Percentiles rank a stretch among this genome's conserved stretches.
Conservation (phyloP, 2,888 invertebrate species). For the Bursaphelenchus okinawaensis region DNA sequence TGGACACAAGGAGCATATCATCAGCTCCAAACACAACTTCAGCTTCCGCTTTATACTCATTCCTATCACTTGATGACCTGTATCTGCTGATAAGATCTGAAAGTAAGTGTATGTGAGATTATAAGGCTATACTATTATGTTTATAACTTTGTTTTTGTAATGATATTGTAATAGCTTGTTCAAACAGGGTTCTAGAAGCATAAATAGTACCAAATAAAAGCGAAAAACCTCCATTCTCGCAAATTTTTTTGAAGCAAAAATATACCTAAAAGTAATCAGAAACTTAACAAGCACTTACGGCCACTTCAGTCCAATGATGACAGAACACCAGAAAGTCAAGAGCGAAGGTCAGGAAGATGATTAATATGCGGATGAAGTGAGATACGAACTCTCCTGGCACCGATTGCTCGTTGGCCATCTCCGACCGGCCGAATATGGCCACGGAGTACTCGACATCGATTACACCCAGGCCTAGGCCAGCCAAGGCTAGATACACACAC, state of each 20-base stretch:
- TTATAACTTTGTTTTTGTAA: too few relatives aligned
- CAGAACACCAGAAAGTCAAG: slow-evolving; percentile 96
- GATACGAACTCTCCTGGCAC: slow-evolving; percentile 19
- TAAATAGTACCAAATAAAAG: too few relatives aligned
- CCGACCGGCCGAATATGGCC: background rate
- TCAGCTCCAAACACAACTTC: slow-evolving; percentile 70
- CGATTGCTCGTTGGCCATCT: background rate
- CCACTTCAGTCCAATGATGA: slow-evolving; percentile 99
- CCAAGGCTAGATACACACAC: slow-evolving; percentile 35
- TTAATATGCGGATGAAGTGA: slow-evolving; percentile 28
- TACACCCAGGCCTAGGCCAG: slow-evolving; percentile 42
- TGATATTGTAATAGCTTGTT: too few relatives aligned
- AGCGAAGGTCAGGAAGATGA: slow-evolving; percentile 83
- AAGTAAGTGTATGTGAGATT: too few relatives aligned
- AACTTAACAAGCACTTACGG: too few relatives aligned
- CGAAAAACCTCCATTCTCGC: too few relatives aligned
- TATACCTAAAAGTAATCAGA: too few relatives aligned
- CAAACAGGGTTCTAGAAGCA: too few relatives aligned
- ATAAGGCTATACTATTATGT: too few relatives aligned
- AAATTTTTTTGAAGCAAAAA: background rate
- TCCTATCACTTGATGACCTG: slow-evolving; percentile 99
- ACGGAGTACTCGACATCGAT: slow-evolving; percentile 38
- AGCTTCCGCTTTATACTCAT: slow-evolving; percentile 92
- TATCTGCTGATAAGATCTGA: slow-evolving; percentile 99
- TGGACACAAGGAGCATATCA: slow-evolving; percentile 81